A percentile compares a stretch with the other conserved stretches of the same genome.
These are phyloP conservation scores for Oxyteleia sp. DNA, from an alignment of 2,888 invertebrate species.

Conservation along the genomic window DNA sequence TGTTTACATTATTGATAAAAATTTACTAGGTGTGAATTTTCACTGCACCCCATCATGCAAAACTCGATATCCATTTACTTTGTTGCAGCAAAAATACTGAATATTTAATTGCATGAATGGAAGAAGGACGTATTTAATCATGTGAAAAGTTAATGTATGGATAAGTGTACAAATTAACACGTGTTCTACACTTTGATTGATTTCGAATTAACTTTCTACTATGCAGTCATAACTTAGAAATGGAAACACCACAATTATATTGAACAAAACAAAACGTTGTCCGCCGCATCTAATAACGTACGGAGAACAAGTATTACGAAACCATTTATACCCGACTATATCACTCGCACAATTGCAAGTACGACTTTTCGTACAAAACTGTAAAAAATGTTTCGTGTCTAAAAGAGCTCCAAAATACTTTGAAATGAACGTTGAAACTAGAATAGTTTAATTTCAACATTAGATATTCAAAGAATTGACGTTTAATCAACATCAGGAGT, in stretches of 20 bases:
- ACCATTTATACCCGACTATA: neutral
- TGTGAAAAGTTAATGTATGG: conserved; percentile 38
- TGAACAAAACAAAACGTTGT: neutral
- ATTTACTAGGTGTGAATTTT: too few relatives aligned
- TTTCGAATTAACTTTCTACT: conserved; percentile 33
- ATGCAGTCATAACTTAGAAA: neutral
- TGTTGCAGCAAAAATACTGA: conserved; percentile 34
- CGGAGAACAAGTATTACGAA: neutral
- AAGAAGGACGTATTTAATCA: conserved; percentile 39
- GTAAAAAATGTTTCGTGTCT: too few relatives aligned
- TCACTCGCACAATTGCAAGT: neutral
- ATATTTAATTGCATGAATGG: conserved; percentile 40
- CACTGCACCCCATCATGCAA: neutral
- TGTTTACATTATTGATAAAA: too few relatives aligned
- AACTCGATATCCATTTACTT: conserved; percentile 2
- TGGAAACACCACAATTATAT: neutral
- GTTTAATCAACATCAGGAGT: too few relatives aligned
- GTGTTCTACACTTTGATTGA: conserved; percentile 44
- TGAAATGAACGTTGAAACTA: too few relatives aligned
- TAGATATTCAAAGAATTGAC: too few relatives aligned
- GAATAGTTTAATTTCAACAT: too few relatives aligned
- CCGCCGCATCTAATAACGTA: neutral
- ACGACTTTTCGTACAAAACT: too few relatives aligned
- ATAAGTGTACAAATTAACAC: conserved; percentile 48
- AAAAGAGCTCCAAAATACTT: too few relatives aligned